Percentiles rank a stretch among this genome's conserved stretches.
Conservation (phyloP, 2,797 vertebrate species). For the Novumbra hubbsi region DNA sequence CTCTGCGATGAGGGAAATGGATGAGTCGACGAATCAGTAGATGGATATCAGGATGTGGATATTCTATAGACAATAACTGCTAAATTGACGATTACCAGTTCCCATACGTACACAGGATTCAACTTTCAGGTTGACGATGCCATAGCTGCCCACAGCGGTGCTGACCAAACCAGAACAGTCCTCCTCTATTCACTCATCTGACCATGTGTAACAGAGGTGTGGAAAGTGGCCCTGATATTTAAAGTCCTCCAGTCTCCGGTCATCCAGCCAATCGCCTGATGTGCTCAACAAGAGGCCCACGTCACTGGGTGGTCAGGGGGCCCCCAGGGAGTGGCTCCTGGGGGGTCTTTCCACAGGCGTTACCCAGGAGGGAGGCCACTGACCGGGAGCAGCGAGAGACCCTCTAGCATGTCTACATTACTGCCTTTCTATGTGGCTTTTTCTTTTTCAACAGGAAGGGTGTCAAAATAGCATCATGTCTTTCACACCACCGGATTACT, state of each 20-base stretch:
- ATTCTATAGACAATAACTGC: not conserved
- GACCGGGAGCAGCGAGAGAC: too few relatives aligned
- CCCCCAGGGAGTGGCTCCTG: too few relatives aligned
- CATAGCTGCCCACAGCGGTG: too few relatives aligned
- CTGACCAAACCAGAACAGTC: not conserved
- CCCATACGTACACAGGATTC: not conserved
- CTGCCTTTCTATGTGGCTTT: not conserved
- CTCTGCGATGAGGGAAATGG: slow-evolving; percentile 30
- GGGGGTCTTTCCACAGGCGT: too few relatives aligned
- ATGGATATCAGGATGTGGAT: not conserved
- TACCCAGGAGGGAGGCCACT: too few relatives aligned
- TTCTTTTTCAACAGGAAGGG: too few relatives aligned
- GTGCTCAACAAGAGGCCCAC: too few relatives aligned
- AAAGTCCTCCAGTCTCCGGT: too few relatives aligned
- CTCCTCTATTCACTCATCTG: not conserved
- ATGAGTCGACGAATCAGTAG: slow-evolving; percentile 24
- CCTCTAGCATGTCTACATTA: not conserved
- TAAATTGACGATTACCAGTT: not conserved
- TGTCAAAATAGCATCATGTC: too few relatives aligned
- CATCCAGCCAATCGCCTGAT: too few relatives aligned
- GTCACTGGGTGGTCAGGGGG: too few relatives aligned
- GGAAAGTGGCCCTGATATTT: not conserved
- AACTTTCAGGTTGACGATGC: not conserved
- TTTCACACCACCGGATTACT: not conserved
- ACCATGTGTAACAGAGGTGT: not conserved